Base-by-base conservation (phyloP, 2,888 invertebrate species). In the Troides aeacus region DNA sequence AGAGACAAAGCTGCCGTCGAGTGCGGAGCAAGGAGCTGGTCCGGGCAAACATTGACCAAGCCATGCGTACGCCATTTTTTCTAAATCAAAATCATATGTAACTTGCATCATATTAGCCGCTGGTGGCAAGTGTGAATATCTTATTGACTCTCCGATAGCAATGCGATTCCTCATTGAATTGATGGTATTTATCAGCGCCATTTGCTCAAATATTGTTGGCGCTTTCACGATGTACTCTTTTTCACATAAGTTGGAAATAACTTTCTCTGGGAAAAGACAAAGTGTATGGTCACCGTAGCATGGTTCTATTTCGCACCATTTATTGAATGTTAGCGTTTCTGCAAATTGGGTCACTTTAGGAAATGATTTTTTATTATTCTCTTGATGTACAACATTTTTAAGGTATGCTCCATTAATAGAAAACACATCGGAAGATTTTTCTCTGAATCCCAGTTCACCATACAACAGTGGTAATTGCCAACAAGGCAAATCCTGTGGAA, bases 281-380 rank as follows among this genome's bases (percentile, higher is more conserved):
- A 91, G 82, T 2, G 88, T 90, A 73, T 92, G 91, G 74, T 92
- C 92, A 10, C 87, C 90, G 72, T 83, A 92, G 69, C 92, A 92
- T 15, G 92, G 92, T 59, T 81, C 77, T 15, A 78, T 78, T 50
- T 77, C 78, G 76, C 92, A 92, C 92, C 92, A 92, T 74, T 87
- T 89, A 74, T 89, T 90, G 36, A 69, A 36, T 57, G 70, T 61
- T 59, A 71, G 73, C 10, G 62, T 66, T 23, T 61, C 30, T n/a
- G 59, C 60, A 23, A 70, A 18, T 1, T 72, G 72, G 23, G 61
- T 56, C 23, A 72, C 36, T 71, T 74, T 75, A 64, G 68, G 12
- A n/a, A 62, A 30, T 63, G n/a, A 61, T 61, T n/a, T 66, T 71
- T 69, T 59, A 64, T 68, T 56, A 39, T 72, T 58, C 67, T 64